phyloP scores from a whole-genome alignment of 1,140 invertebrate genomes.

The Drosophila tani region DNA sequence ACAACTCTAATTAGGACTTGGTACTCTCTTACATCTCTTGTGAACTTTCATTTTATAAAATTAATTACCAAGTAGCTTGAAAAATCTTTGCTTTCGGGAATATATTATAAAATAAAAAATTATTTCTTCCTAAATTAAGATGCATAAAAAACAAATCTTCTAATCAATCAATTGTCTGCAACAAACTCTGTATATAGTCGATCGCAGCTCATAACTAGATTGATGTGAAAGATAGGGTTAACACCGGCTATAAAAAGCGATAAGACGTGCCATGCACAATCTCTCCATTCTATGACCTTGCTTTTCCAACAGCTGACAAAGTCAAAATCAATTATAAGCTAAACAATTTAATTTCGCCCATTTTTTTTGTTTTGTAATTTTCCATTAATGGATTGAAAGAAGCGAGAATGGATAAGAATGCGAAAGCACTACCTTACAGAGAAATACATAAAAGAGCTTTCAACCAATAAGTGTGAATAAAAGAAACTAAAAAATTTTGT shows the following conservation, averaged over 20 bases:
- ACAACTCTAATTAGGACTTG: conserved; percentile 8
- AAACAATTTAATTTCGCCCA: conserved; percentile 26
- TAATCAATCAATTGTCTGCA: conserved; percentile 19
- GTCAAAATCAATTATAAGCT: conserved; percentile 55
- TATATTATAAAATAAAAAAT: no score
- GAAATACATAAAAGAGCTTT: conserved; percentile 40
- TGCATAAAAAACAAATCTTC: no score
- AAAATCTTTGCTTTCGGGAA: no score
- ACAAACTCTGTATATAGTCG: conserved; percentile 4
- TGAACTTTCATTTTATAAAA: neutral
- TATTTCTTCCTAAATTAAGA: no score
- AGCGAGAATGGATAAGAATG: conserved; percentile 5
- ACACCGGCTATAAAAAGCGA: neutral
- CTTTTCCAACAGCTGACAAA: conserved; percentile 34
- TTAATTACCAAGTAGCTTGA: no score
- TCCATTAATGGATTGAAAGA: conserved; percentile 45
- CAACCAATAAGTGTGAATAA: conserved; percentile 39
- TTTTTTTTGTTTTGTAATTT: conserved; percentile 34
- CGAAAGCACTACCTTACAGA: neutral
- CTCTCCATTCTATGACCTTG: conserved; percentile 1
- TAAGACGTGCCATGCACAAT: conserved; percentile 9
- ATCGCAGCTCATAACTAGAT: conserved; percentile 6
- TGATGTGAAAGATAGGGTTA: conserved; percentile 20
- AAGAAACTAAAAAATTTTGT: no score
- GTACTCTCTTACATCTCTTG: neutral